These are phyloP conservation scores for Spheniscus humboldti DNA, from an alignment of 2,797 vertebrate species.

Conservation along the genomic window DNA sequence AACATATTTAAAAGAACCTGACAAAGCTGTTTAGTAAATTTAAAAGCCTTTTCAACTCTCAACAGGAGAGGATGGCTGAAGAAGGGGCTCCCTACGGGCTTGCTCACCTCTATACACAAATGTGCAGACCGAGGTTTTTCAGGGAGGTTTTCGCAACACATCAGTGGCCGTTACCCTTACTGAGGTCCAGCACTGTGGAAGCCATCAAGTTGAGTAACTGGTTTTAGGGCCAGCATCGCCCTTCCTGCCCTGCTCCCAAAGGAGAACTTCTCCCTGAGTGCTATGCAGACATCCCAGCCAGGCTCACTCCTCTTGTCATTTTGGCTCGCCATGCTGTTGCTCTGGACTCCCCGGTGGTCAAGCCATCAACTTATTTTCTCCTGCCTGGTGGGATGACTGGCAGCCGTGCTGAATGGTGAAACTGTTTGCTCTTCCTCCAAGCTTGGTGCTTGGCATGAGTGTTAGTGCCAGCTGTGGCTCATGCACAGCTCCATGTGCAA, in stretches of 20 bases:
- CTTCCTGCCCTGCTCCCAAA: neutral
- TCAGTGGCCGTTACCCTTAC: neutral
- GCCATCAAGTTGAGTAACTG: neutral
- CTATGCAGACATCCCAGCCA: neutral
- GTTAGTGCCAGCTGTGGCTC: neutral
- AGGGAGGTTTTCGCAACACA: neutral
- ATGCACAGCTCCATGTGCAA: neutral
- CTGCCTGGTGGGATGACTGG: neutral
- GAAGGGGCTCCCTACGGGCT: neutral
- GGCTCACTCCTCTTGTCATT: neutral
- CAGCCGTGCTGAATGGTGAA: neutral
- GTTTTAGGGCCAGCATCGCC: neutral
- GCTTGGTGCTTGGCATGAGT: rapidly evolving
- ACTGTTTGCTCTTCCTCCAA: neutral
- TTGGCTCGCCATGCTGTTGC: rapidly evolving
- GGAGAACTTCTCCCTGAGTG: neutral
- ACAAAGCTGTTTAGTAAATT: neutral
- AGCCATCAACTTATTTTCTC: neutral
- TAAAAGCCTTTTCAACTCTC: neutral
- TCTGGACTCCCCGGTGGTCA: rapidly evolving
- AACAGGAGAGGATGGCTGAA: neutral
- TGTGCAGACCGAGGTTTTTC: rapidly evolving
- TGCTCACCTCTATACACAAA: neutral
- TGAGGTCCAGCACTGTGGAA: neutral
- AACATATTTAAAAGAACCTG: neutral